A percentile compares a stretch with the other conserved stretches of the same genome.
These are phyloP conservation scores for Enteromius fasciolatus DNA, from an alignment of 2,797 vertebrate species.

Conservation along the genomic window DNA sequence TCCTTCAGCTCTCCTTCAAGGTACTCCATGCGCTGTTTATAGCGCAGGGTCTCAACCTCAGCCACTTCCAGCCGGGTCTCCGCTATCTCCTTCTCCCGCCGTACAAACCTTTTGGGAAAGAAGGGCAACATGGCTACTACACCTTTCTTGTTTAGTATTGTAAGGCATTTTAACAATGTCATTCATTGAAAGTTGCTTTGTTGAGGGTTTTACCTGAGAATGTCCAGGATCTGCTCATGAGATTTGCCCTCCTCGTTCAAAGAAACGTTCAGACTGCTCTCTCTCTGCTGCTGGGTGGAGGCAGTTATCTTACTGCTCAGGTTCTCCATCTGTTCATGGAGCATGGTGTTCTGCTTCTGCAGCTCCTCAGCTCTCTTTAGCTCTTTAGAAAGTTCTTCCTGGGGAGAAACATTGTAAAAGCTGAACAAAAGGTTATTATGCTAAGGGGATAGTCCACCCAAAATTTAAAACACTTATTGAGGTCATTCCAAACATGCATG, in stretches of 20 bases:
- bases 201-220: slow-evolving; percentile 84
- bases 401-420: background rate
- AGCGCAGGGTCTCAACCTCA: slow-evolving; percentile 90
- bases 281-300: slow-evolving; percentile 79
- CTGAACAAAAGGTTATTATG: background rate
- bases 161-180: background rate
- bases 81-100: slow-evolving; percentile 94
- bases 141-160: background rate
- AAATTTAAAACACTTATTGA: background rate
- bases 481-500: background rate
- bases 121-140: no score
- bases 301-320: slow-evolving; percentile 88
- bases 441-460: background rate
- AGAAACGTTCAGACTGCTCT: slow-evolving; percentile 81
- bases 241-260: slow-evolving; percentile 93
- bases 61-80: slow-evolving; percentile 94
- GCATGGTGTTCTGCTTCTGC: slow-evolving; percentile 89
- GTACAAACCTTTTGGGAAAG: slow-evolving; percentile 84
- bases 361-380: slow-evolving; percentile 84
- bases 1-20: slow-evolving; percentile 92
- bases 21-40: slow-evolving; percentile 89
- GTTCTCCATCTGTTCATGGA: slow-evolving; percentile 93
- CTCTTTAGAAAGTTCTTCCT: slow-evolving; percentile 90
- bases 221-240: slow-evolving; percentile 95
- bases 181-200: background rate